Evolutionary conservation across 2,113 vertebrate genomes (phyloP).

Genomic region (Aythya baeri): DNA sequence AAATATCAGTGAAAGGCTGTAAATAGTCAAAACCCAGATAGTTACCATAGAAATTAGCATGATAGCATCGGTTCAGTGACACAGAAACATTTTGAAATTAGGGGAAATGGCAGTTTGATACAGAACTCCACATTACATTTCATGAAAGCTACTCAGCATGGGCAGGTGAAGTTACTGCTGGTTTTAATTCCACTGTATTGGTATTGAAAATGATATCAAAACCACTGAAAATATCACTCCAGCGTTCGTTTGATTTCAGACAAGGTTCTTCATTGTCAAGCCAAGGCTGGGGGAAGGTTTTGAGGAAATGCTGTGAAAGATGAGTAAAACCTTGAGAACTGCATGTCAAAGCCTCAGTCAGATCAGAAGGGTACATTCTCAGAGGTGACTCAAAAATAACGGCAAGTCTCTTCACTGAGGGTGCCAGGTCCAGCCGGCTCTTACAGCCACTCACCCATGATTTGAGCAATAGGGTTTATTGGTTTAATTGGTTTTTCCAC

Average conservation of each 20-base stretch:
- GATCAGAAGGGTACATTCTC: neutral
- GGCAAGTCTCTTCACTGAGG: neutral
- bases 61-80: conserved; percentile 12
- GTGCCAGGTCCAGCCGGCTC: neutral
- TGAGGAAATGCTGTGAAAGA: neutral
- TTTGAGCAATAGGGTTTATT: neutral
- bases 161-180: neutral
- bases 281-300: neutral
- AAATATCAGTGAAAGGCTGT: neutral
- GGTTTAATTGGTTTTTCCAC: neutral
- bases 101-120: neutral
- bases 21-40: neutral
- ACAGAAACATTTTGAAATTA: neutral
- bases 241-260: neutral
- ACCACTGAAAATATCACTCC: neutral
- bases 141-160: neutral
- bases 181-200: neutral
- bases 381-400: neutral
- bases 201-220: neutral
- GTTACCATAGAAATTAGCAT: conserved; percentile 23
- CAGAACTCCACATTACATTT: neutral
- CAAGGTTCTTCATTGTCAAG: neutral
- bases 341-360: neutral
- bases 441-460: neutral
- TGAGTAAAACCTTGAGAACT: neutral